These are phyloP conservation scores for Pristionchus pacificus DNA, from an alignment of 1,140 invertebrate species.

Conservation along the genomic window DNA sequence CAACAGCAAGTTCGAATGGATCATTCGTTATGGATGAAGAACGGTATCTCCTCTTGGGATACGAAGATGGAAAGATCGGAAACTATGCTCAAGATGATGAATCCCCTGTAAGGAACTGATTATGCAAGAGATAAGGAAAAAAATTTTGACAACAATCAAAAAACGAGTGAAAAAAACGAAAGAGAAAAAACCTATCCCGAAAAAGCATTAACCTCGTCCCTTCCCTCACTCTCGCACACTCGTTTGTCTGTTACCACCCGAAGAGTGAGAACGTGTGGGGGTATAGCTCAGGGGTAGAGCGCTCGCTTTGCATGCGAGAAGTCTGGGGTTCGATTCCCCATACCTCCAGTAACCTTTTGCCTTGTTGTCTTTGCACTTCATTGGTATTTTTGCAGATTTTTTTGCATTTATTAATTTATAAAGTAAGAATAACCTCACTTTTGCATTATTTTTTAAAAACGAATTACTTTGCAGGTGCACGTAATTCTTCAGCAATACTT, in stretches of 20 bases:
- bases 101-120: too few relatives aligned
- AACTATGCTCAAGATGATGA: background rate
- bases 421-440: background rate
- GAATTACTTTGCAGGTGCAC: too few relatives aligned
- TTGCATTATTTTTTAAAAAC: too few relatives aligned
- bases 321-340: conserved; percentile 38
- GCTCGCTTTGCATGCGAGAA: conserved; percentile 42
- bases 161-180: too few relatives aligned
- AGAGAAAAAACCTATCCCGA: too few relatives aligned
- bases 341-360: conserved; percentile 17
- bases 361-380: too few relatives aligned
- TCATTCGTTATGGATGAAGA: background rate
- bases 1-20: background rate
- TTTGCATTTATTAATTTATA: background rate
- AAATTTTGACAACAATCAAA: too few relatives aligned
- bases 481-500: background rate
- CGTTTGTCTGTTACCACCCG: background rate
- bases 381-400: background rate
- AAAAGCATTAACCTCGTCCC: too few relatives aligned
- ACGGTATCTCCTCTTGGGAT: background rate
- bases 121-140: too few relatives aligned
- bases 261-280: background rate
- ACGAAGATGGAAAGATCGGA: background rate
- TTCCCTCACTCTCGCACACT: too few relatives aligned
- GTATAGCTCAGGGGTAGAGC: conserved; percentile 45